Evolutionary conservation across 2,888 invertebrate species (phyloP).

Genomic region (Trilocha varians): DNA sequence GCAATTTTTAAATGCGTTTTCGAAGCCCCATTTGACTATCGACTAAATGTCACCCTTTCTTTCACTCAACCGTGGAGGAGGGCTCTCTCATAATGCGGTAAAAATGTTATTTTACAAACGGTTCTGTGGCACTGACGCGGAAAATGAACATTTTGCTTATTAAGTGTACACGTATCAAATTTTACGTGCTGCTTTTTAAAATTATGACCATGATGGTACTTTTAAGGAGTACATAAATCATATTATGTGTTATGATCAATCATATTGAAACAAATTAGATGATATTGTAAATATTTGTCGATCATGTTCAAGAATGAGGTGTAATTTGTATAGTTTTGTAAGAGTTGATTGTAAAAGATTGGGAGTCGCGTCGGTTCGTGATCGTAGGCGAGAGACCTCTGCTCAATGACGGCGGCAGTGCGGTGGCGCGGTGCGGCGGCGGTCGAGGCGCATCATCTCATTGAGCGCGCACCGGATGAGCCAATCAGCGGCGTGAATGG

Average conservation of each 20-base stretch:
- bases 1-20: slow-evolving; percentile 27
- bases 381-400: slow-evolving; percentile 69
- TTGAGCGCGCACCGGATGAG: slow-evolving; percentile 71
- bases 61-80: slow-evolving; percentile 39
- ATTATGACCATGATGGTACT: not conserved
- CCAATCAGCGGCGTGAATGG: slow-evolving; percentile 73
- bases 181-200: not conserved
- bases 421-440: slow-evolving; percentile 25
- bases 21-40: slow-evolving; percentile 30
- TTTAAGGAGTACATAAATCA: too few relatives aligned
- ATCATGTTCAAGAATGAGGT: too few relatives aligned
- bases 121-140: slow-evolving; percentile 38
- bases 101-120: slow-evolving; percentile 55
- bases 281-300: too few relatives aligned
- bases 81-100: slow-evolving; percentile 52
- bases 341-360: slow-evolving; percentile 9
- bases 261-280: too few relatives aligned
- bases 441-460: slow-evolving; percentile 68
- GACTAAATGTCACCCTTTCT: slow-evolving; percentile 30
- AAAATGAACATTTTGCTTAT: slow-evolving; percentile 47
- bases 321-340: not conserved
- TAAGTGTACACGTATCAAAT: slow-evolving; percentile 1
- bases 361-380: slow-evolving; percentile 33
- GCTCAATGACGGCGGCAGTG: slow-evolving; percentile 63
- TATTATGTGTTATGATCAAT: too few relatives aligned